Percentiles rank a stretch among this genome's conserved stretches.
phyloP scores from a whole-genome alignment of 2,797 vertebrate species.

The Sus cebifrons region DNA sequence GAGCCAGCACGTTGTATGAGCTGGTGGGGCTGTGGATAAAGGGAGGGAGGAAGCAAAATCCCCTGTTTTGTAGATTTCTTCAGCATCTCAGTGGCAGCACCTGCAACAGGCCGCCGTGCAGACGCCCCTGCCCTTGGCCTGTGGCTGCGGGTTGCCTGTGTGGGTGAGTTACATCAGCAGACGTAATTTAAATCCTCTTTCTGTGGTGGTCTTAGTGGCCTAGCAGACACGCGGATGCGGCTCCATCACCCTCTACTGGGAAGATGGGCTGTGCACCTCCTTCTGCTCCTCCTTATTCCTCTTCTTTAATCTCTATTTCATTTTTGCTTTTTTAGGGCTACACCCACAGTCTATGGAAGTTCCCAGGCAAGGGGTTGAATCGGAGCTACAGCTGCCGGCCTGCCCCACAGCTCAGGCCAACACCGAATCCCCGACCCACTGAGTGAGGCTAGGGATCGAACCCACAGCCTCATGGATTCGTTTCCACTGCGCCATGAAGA shows the following conservation, averaged over 20 bases:
- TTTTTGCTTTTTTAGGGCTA: too few relatives aligned
- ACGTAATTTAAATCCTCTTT: background rate
- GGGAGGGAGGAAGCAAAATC: background rate
- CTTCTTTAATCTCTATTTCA: background rate
- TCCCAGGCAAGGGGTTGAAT: too few relatives aligned
- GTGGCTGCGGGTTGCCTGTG: background rate
- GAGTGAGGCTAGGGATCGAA: too few relatives aligned
- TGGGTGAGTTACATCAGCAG: background rate
- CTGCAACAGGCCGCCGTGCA: background rate
- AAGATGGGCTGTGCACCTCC: fast-evolving
- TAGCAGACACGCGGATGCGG: background rate
- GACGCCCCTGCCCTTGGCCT: background rate
- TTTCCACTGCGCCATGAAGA: too few relatives aligned
- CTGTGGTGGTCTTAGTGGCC: background rate
- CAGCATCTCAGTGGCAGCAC: too few relatives aligned
- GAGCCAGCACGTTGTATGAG: background rate
- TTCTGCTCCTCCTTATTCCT: background rate
- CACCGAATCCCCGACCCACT: too few relatives aligned
- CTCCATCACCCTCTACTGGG: background rate
- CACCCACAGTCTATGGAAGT: too few relatives aligned
- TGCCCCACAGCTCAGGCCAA: too few relatives aligned
- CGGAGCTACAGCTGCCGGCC: too few relatives aligned
- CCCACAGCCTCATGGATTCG: too few relatives aligned
- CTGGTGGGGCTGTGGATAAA: background rate
- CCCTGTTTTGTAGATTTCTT: background rate